Percentiles rank a stretch among this genome's conserved stretches.
Evolutionary conservation across 1,140 invertebrate genomes (phyloP).

Genomic region (Drosophila sechellia): DNA sequence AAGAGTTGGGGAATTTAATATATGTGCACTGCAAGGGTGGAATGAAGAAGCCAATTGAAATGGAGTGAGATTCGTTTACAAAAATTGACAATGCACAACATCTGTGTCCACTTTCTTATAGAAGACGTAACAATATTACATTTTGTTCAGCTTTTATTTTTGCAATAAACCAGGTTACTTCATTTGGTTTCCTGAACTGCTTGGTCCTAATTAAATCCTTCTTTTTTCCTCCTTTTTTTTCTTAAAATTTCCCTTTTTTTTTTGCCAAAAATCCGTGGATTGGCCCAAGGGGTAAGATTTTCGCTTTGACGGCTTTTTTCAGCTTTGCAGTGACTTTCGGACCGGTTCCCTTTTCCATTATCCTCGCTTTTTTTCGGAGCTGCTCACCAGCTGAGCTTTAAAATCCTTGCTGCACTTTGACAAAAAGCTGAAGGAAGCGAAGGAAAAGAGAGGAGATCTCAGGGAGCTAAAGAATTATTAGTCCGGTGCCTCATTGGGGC

Average conservation of each 20-base stretch:
- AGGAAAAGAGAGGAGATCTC: neutral
- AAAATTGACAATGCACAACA: neutral
- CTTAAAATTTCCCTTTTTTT: neutral
- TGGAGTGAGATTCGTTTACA: neutral
- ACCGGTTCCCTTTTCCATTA: neutral
- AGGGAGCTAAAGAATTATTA: neutral
- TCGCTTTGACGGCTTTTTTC: neutral
- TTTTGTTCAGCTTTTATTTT: too few relatives aligned
- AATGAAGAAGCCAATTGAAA: slow-evolving; percentile 19
- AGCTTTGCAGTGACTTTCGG: neutral
- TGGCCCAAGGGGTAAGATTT: neutral
- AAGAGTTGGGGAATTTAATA: slow-evolving; percentile 29
- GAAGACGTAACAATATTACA: too few relatives aligned
- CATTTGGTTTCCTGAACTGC: too few relatives aligned
- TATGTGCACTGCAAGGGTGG: neutral
- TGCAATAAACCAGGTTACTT: too few relatives aligned
- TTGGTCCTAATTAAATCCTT: neutral
- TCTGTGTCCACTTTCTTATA: too few relatives aligned
- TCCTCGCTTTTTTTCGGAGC: neutral
- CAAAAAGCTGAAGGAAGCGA: neutral
- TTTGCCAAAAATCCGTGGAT: neutral
- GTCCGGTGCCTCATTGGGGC: neutral
- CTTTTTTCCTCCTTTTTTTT: neutral
- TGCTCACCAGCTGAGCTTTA: slow-evolving; percentile 15
- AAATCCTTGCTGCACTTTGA: neutral